phyloP scores from a whole-genome alignment of 2,888 invertebrate species.

The Microctonus hyperodae region DNA sequence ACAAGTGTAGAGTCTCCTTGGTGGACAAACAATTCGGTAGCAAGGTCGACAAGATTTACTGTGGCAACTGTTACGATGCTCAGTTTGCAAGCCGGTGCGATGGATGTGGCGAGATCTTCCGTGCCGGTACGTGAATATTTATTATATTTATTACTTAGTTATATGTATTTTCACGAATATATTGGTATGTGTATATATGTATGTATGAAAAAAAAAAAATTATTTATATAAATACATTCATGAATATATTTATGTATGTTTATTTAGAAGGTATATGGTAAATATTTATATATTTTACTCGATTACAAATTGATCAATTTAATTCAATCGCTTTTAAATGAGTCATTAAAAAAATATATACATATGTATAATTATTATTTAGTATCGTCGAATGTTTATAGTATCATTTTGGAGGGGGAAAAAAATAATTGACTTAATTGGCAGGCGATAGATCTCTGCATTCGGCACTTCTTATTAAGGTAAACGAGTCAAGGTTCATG shows the following conservation, averaged over 20 bases:
- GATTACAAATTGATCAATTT: neutral
- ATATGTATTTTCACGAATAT: neutral
- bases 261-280: no score
- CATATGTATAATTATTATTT: neutral
- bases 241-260: no score
- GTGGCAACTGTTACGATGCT: conserved; percentile 98
- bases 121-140: conserved; percentile 82
- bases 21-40: conserved; percentile 99
- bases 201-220: no score
- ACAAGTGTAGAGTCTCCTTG: conserved; percentile 95
- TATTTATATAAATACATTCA: no score
- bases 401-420: neutral
- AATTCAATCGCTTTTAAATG: neutral
- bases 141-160: conserved; percentile 20
- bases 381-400: neutral
- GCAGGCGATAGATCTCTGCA: conserved; percentile 49
- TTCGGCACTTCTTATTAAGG: conserved; percentile 58
- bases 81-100: conserved; percentile 99
- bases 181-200: neutral
- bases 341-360: neutral
- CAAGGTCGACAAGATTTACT: conserved; percentile 98
- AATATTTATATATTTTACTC: no score
- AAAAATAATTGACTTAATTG: conserved; percentile 30
- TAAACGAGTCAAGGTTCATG: conserved; percentile 59
- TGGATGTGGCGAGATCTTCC: conserved; percentile 98